Conservation (phyloP, 2,113 vertebrate genomes). For the Notiomystis cincta region DNA sequence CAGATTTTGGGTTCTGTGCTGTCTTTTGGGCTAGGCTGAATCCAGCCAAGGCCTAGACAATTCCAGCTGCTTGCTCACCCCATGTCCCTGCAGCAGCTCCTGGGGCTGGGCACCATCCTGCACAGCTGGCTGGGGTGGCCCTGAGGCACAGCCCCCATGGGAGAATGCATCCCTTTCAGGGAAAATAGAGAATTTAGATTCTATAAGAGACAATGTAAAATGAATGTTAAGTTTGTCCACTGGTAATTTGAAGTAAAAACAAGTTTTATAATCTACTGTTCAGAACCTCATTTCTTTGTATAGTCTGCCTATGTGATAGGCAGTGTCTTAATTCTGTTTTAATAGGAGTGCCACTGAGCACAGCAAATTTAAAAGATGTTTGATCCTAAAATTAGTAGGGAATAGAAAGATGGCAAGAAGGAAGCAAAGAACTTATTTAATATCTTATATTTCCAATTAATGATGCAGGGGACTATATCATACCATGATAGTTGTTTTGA, state of each 20-base stretch:
- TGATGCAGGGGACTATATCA: not conserved
- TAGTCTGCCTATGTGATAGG: not conserved
- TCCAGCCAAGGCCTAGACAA: rapidly evolving
- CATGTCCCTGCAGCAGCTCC: rapidly evolving
- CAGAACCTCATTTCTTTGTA: not conserved
- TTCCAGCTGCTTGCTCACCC: rapidly evolving
- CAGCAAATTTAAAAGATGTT: not conserved
- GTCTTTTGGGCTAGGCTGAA: rapidly evolving
- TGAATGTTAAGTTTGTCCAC: not conserved
- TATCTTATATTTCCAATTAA: not conserved
- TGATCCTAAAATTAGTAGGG: not conserved
- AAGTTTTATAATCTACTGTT: not conserved
- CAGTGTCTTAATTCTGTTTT: not conserved
- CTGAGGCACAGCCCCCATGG: not conserved
- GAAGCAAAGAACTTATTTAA: not conserved
- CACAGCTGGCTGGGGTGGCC: too few relatives aligned
- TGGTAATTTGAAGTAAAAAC: not conserved
- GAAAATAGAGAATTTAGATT: not conserved
- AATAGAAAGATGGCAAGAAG: not conserved
- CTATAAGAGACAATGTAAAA: not conserved
- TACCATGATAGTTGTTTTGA: not conserved
- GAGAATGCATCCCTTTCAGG: not conserved
- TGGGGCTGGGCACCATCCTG: rapidly evolving
- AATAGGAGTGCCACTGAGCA: not conserved
- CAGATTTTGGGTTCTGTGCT: rapidly evolving